Evolutionary conservation across 2,888 invertebrate species (phyloP).

Genomic region (Dasypolia templi): DNA sequence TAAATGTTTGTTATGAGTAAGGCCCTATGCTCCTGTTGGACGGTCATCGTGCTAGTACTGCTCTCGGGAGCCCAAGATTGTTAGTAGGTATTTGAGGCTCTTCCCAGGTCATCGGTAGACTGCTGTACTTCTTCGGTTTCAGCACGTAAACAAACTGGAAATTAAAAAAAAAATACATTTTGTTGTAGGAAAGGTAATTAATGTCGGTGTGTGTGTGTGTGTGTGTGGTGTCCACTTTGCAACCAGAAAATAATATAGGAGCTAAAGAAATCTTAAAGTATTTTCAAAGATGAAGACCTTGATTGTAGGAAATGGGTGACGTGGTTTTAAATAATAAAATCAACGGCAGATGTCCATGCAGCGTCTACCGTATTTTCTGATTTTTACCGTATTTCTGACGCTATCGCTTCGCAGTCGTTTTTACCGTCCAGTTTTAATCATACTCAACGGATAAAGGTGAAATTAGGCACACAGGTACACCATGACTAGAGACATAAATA

Average conservation of each 20-base stretch:
- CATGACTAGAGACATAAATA: neutral
- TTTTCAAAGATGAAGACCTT: too few relatives aligned
- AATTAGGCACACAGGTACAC: neutral
- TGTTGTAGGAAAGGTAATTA: neutral
- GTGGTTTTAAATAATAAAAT: too few relatives aligned
- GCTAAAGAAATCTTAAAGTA: neutral
- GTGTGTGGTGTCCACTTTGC: too few relatives aligned
- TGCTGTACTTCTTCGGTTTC: conserved; percentile 81
- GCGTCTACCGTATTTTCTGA: neutral
- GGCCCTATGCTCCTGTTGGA: neutral
- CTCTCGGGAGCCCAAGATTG: conserved; percentile 72
- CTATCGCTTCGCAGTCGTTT: neutral
- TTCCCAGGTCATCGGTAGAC: conserved; percentile 74
- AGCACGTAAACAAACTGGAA: conserved; percentile 84
- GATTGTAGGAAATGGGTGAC: neutral
- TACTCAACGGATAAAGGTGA: neutral
- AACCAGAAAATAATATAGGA: neutral
- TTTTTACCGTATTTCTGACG: neutral
- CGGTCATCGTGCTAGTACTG: conserved; percentile 78
- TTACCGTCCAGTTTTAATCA: neutral
- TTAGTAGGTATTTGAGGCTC: conserved; percentile 68
- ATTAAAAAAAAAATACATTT: conserved; percentile 1
- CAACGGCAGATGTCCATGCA: neutral
- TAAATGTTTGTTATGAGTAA: conserved; percentile 8
- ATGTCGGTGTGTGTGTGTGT: neutral